A percentile compares a stretch with the other conserved stretches of the same genome.
Evolutionary conservation across 2,888 invertebrate genomes (phyloP).

Genomic region (Synergus umbraculus): DNA sequence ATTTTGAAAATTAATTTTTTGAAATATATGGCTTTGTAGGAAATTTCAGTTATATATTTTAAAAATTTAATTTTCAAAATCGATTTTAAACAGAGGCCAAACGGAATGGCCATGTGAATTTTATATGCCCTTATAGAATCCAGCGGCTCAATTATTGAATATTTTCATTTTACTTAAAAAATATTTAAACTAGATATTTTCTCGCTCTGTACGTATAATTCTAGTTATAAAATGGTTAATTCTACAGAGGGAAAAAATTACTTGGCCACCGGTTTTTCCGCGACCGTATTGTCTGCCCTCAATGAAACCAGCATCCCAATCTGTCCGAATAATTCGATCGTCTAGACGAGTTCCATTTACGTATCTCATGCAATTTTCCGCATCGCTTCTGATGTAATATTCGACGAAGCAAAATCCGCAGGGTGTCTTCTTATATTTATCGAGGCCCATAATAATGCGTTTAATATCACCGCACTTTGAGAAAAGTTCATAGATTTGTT

Average conservation of each 20-base stretch:
- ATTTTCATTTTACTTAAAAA: too few species aligned
- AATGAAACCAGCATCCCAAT: conserved; percentile 99
- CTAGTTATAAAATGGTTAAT: too few species aligned
- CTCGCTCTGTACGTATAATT: too few species aligned
- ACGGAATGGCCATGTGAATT: too few species aligned
- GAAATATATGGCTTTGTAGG: too few species aligned
- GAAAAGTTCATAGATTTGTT: conserved; percentile 98
- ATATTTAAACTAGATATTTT: too few species aligned
- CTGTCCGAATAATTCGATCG: conserved; percentile 97
- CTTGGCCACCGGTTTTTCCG: conserved; percentile 99
- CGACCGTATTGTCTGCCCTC: conserved; percentile 99
- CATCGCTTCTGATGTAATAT: conserved; percentile 87
- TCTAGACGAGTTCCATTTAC: conserved; percentile 97
- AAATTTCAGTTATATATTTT: too few species aligned
- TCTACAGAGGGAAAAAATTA: conserved; percentile 69
- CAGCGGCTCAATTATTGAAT: too few species aligned
- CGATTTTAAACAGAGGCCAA: too few species aligned
- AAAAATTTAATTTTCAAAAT: too few species aligned
- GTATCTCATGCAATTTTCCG: conserved; percentile 92
- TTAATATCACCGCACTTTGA: conserved; percentile 97
- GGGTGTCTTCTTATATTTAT: conserved; percentile 98
- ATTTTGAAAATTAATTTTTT: too few species aligned
- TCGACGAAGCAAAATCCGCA: conserved; percentile 99
- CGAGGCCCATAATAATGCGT: conserved; percentile 97
- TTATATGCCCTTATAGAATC: too few species aligned